These are phyloP conservation scores for Lamprotornis superbus DNA, from an alignment of 2,113 vertebrate species.

Conservation along the genomic window DNA sequence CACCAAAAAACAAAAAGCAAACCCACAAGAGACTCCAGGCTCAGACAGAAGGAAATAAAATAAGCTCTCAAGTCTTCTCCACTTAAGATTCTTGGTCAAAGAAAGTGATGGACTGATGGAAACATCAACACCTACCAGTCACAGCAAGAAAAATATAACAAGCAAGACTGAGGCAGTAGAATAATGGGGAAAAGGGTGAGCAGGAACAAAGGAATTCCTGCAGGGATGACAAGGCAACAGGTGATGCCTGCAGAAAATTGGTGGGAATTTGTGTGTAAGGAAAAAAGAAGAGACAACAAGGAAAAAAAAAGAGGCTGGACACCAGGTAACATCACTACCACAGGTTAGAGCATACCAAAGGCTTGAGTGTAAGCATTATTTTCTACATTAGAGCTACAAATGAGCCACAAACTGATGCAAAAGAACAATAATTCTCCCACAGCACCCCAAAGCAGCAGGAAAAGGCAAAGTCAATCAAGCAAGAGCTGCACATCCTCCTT, in stretches of 20 bases:
- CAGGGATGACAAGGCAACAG: fast-evolving
- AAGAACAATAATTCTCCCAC: neutral
- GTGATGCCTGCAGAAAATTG: neutral
- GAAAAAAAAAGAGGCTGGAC: neutral
- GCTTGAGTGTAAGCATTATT: neutral
- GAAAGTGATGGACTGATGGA: neutral
- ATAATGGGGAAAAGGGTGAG: neutral
- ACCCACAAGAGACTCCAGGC: neutral
- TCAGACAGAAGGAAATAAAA: neutral
- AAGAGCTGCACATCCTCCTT: neutral
- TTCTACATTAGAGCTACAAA: neutral
- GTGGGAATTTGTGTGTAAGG: neutral
- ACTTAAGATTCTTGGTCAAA: neutral
- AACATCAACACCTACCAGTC: neutral
- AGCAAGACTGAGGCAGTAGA: neutral
- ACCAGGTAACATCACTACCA: neutral
- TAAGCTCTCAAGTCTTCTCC: neutral
- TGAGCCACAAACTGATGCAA: neutral
- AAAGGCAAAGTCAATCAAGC: neutral
- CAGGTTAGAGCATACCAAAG: fast-evolving
- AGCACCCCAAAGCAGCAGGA: neutral
- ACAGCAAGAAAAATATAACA: fast-evolving
- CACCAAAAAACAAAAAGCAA: neutral
- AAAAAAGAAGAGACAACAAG: fast-evolving
- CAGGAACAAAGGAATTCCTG: neutral